Percentiles rank a stretch among this genome's conserved stretches.
phyloP scores from a whole-genome alignment of 2,113 vertebrate species.

The Zingel zingel region DNA sequence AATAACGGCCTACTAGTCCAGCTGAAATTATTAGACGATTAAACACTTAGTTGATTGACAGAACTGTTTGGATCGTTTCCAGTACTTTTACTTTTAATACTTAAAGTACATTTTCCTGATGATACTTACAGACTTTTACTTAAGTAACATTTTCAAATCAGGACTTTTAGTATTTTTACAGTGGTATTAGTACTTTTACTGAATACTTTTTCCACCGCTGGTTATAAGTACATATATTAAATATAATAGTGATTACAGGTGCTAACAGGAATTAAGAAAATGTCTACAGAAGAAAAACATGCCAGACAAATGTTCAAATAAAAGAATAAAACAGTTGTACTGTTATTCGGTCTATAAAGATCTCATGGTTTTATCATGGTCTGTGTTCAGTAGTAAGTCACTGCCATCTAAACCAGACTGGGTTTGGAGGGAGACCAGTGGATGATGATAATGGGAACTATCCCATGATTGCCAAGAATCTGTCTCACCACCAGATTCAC shows the following conservation, averaged over 20 bases:
- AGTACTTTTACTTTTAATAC: too few species aligned
- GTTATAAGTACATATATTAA: neutral
- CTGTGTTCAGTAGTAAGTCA: conserved; percentile 9
- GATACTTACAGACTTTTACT: too few species aligned
- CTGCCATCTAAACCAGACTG: conserved; percentile 32
- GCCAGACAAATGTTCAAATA: neutral
- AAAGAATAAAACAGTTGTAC: neutral
- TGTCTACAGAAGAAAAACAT: neutral
- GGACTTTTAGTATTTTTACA: too few species aligned
- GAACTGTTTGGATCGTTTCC: too few species aligned
- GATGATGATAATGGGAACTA: conserved; percentile 52
- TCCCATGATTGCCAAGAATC: conserved; percentile 58
- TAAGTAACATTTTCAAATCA: too few species aligned
- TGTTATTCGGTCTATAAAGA: neutral
- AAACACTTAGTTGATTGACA: too few species aligned
- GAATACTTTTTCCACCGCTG: too few species aligned
- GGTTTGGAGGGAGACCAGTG: conserved; percentile 44
- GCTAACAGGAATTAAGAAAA: neutral
- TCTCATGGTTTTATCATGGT: conserved; percentile 19
- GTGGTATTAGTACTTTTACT: too few species aligned
- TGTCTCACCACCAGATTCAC: conserved; percentile 49
- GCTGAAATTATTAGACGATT: too few species aligned
- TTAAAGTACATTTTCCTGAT: too few species aligned
- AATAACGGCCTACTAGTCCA: too few species aligned
- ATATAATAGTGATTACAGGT: neutral